Conservation (phyloP, 2,797 vertebrate species). For the Calcarius lapponicus region DNA sequence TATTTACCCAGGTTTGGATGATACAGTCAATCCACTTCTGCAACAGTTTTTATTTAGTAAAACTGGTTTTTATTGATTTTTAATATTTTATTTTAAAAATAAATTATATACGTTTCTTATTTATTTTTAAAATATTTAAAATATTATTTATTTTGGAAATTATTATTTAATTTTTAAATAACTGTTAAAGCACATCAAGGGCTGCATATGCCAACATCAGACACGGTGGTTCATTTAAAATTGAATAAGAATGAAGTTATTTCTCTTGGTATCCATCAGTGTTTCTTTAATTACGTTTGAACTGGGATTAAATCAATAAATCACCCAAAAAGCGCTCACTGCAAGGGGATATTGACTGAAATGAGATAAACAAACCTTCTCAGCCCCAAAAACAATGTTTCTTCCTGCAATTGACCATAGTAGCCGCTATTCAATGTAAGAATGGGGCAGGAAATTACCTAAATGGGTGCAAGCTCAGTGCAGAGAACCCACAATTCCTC, state of each 20-base stretch:
- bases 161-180: background rate
- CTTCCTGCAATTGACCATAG: conserved; percentile 39
- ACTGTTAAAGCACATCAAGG: background rate
- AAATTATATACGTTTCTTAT: no score
- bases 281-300: background rate
- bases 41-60: background rate
- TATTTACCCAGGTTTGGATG: background rate
- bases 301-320: background rate
- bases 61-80: background rate
- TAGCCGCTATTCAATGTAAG: background rate
- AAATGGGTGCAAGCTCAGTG: background rate
- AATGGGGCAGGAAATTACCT: conserved; percentile 46
- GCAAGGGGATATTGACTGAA: background rate
- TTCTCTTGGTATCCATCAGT: background rate
- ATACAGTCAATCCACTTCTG: background rate
- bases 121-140: no score
- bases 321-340: background rate
- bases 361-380: background rate
- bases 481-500: background rate
- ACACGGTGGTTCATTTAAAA: background rate
- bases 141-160: no score
- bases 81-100: no score
- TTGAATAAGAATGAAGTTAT: background rate
- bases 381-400: conserved; percentile 11
- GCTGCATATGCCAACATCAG: background rate